Conservation (phyloP, 2,797 vertebrate species). For the Eulemur mongoz region DNA sequence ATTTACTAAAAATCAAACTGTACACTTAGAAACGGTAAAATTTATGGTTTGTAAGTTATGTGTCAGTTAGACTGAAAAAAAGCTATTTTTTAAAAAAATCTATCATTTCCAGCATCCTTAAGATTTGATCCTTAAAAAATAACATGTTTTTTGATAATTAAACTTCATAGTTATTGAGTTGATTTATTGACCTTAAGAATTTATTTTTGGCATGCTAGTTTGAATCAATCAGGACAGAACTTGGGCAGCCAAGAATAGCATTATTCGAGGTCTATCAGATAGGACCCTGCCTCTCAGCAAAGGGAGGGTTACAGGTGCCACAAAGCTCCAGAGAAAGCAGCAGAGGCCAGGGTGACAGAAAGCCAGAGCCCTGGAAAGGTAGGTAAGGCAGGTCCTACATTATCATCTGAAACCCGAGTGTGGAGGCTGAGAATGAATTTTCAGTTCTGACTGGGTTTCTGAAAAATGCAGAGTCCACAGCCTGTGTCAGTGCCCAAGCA, state of each 20-base stretch:
- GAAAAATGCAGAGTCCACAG: neutral
- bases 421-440: neutral
- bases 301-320: neutral
- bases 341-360: neutral
- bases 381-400: neutral
- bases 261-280: neutral
- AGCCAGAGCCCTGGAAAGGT: neutral
- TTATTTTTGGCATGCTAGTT: neutral
- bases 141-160: neutral
- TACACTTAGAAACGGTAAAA: neutral
- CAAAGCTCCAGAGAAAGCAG: neutral
- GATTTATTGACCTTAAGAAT: neutral
- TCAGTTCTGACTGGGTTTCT: neutral
- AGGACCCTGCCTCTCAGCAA: neutral
- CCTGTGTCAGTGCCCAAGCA: no score
- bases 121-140: neutral
- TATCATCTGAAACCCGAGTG: neutral
- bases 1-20: neutral
- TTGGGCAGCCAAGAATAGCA: neutral
- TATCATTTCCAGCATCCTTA: neutral
- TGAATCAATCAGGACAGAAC: neutral
- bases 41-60: neutral
- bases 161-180: neutral
- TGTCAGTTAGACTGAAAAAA: neutral
- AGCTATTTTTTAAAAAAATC: neutral